Percentiles rank a stretch among this genome's conserved stretches.
These are phyloP conservation scores for Coluber constrictor DNA, from an alignment of 2,797 vertebrate genomes.

Conservation along the genomic window DNA sequence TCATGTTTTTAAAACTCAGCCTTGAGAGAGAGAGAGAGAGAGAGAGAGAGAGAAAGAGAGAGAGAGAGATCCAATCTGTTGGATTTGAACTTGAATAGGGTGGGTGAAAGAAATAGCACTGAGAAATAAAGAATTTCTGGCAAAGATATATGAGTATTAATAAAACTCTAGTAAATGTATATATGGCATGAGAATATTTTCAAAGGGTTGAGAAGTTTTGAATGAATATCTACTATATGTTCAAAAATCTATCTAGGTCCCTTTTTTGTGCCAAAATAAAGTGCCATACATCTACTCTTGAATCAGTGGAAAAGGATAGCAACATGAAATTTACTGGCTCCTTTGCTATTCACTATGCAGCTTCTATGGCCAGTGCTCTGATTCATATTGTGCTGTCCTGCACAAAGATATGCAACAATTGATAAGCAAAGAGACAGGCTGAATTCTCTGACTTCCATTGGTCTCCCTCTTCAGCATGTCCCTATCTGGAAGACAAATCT, in stretches of 20 bases:
- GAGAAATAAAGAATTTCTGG: neutral
- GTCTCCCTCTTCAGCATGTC: neutral
- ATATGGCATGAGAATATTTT: neutral
- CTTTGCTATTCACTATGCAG: neutral
- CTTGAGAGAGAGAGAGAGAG: neutral
- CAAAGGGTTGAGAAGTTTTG: neutral
- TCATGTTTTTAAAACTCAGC: neutral
- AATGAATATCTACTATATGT: neutral
- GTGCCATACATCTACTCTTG: neutral
- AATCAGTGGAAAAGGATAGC: neutral
- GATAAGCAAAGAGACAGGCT: neutral
- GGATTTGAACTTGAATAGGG: neutral
- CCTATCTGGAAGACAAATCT: neutral
- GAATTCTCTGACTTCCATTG: neutral
- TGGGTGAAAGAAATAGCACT: neutral
- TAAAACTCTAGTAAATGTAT: neutral
- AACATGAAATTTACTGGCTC: neutral
- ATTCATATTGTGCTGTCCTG: neutral
- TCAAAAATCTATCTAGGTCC: neutral
- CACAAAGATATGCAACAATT: neutral
- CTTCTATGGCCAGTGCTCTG: neutral
- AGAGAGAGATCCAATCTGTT: too few relatives aligned
- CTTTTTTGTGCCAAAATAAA: neutral
- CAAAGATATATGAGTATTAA: neutral
- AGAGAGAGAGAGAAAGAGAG: too few relatives aligned